Conservation (phyloP, 2,888 invertebrate genomes). For the Eristalis intricaria region DNA sequence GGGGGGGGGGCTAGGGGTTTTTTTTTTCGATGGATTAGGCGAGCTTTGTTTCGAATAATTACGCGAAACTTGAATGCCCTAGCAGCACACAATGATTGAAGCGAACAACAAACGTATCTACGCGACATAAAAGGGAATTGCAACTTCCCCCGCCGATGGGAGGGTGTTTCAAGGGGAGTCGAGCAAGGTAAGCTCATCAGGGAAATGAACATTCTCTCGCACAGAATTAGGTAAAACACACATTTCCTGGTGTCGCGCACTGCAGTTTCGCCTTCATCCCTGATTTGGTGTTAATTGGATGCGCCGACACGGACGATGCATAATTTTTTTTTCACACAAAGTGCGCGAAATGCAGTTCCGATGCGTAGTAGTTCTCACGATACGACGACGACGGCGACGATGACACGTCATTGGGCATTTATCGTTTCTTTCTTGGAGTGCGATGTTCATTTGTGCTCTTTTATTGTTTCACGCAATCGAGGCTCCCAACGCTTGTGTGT, state of each 20-base stretch:
- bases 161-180: slow-evolving; percentile 2
- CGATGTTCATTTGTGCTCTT: neutral
- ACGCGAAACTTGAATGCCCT: slow-evolving; percentile 68
- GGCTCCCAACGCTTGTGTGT: too few relatives aligned
- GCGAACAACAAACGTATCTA: slow-evolving; percentile 25
- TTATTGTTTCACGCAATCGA: too few relatives aligned
- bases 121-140: slow-evolving; percentile 5
- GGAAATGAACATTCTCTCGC: slow-evolving; percentile 50
- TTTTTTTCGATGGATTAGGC: slow-evolving; percentile 35
- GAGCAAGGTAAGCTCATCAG: slow-evolving; percentile 35
- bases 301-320: neutral
- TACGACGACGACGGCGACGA: neutral
- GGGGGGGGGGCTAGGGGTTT: neutral
- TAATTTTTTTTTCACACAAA: neutral
- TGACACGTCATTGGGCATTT: neutral
- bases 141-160: neutral
- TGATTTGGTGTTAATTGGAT: slow-evolving; percentile 65
- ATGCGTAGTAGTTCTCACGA: neutral
- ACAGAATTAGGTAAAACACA: slow-evolving; percentile 47
- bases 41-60: slow-evolving; percentile 67
- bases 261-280: slow-evolving; percentile 26
- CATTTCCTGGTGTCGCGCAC: slow-evolving; percentile 67
- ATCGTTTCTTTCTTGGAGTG: neutral
- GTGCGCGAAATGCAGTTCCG: neutral
- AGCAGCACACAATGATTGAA: slow-evolving; percentile 39